Evolutionary conservation across 2,113 vertebrate species (phyloP), one percentile per base, ranked within the genome.

Genomic region (Seriola quinqueradiata): DNA sequence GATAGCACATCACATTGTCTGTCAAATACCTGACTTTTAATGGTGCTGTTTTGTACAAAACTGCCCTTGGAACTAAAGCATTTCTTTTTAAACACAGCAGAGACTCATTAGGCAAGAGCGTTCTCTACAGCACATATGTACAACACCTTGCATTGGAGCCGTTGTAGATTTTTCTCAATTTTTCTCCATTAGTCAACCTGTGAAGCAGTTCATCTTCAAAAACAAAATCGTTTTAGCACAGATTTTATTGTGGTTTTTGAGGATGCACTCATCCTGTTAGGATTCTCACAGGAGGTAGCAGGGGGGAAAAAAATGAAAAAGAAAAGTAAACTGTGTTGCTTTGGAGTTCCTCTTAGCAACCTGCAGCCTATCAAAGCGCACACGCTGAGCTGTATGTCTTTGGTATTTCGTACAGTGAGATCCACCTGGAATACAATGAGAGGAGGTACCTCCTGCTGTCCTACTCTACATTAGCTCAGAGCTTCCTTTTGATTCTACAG

Each of bases 321-420:
- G 17, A 64, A 32, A 17, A 4, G 7, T 32, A 19, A 32, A 46
- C 10, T 48, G 48, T 16, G 10, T 21, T n/a, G 46, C 76, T 81
- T 81, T 79, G 67, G 59, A 79, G 59, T 65, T 67, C 59, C 81
- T 59, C 32, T 44, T 52, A 40, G 59, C 71, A 42, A 55, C 65
- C 44, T 46, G 66, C 61, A 21, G 23, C 36, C 25, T 58, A 70
- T 82, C 74, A 88, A 86, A 90, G 25, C 19, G 17, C 73, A 16
- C 84, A 57, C 12, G 71, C 86, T 57, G 84, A 11, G 72, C 38
- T 11, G 42, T 70, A 3, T 60, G 65, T 77, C 57, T 86, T 70
- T 68, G 17, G 52, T 78, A 34, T 77, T 82, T 64, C 12, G 23
- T 54, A 32, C 64, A 11, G 40, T 50, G 44, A 60, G 19, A 60